These are phyloP conservation scores for Acrossocheilus fasciatus DNA, from an alignment of 2,797 vertebrate genomes.

Conservation along the genomic window DNA sequence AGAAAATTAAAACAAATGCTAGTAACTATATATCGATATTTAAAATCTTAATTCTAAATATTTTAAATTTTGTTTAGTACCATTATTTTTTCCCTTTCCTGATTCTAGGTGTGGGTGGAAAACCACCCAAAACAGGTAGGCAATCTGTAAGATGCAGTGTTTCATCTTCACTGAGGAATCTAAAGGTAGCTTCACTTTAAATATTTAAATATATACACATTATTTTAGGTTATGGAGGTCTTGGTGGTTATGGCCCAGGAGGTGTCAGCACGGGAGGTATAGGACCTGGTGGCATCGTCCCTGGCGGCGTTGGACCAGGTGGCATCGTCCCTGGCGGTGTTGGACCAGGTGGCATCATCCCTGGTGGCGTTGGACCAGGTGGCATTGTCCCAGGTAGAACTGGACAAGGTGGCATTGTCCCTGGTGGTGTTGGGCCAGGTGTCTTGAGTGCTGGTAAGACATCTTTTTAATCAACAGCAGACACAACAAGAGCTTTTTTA, in stretches of 20 bases:
- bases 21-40: background rate
- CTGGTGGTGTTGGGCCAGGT: constrained; percentile 53
- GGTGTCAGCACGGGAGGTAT: constrained; percentile 62
- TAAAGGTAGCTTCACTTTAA: background rate
- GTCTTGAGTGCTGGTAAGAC: background rate
- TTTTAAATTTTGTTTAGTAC: background rate
- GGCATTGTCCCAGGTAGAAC: constrained; percentile 39
- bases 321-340: constrained; percentile 27
- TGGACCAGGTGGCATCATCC: constrained; percentile 46
- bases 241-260: constrained; percentile 49
- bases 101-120: constrained; percentile 55
- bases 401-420: constrained; percentile 45
- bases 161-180: background rate
- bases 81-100: constrained; percentile 2
- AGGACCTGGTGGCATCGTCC: constrained; percentile 45
- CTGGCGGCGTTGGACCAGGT: background rate
- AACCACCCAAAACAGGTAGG: constrained; percentile 61
- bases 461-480: background rate
- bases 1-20: constrained; percentile 48
- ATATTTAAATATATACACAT: background rate
- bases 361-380: constrained; percentile 52
- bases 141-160: background rate
- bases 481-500: background rate
- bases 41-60: background rate
- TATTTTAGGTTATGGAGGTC: constrained; percentile 16